Evolutionary conservation across 2,113 vertebrate species (phyloP).

Genomic region (Microcebus murinus): DNA sequence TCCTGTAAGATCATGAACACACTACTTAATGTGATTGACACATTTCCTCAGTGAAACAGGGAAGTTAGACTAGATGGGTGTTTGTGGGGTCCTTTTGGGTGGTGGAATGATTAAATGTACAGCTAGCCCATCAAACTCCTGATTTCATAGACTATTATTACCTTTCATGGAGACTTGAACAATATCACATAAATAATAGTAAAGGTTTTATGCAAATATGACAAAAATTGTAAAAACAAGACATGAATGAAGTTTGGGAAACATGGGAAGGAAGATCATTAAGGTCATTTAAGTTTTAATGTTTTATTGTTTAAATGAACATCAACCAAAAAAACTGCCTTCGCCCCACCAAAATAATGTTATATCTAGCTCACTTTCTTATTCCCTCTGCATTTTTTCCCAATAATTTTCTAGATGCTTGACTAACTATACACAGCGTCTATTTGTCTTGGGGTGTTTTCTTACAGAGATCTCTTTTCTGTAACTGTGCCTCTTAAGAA

Average conservation of each 20-base stretch:
- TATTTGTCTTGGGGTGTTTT: neutral
- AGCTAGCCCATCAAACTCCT: neutral
- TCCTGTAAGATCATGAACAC: neutral
- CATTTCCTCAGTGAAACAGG: neutral
- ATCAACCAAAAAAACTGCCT: neutral
- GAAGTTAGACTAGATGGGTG: neutral
- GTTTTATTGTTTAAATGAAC: constrained; percentile 20
- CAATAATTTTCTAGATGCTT: neutral
- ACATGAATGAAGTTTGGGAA: neutral
- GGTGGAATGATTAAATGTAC: neutral
- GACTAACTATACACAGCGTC: neutral
- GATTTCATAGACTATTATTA: neutral
- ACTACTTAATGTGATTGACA: neutral
- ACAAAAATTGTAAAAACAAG: neutral
- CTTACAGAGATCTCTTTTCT: neutral
- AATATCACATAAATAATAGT: neutral
- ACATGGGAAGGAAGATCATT: neutral
- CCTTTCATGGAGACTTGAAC: neutral
- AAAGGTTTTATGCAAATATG: neutral
- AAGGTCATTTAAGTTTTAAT: neutral
- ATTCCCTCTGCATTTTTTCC: neutral
- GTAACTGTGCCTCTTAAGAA: neutral
- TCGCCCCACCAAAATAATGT: neutral
- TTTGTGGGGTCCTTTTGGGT: neutral
- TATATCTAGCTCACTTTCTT: neutral